These are phyloP conservation scores for Nemurella pictetii DNA, from an alignment of 2,888 invertebrate species.

Conservation along the genomic window DNA sequence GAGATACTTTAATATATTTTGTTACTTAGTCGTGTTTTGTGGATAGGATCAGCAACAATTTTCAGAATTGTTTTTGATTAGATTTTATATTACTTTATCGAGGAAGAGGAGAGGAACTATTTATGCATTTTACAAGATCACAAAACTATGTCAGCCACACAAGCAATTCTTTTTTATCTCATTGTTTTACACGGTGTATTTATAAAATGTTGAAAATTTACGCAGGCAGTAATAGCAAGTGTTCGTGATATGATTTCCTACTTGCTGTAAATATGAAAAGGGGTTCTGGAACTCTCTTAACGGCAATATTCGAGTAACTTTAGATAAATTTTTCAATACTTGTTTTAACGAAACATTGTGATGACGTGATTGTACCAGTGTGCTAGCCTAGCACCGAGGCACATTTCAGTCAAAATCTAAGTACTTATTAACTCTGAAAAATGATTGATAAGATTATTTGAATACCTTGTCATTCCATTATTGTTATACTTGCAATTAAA, in stretches of 20 bases:
- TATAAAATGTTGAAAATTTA: neutral
- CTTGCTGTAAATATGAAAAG: neutral
- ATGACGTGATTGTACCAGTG: neutral
- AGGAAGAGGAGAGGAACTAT: neutral
- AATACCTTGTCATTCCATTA: neutral
- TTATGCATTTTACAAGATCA: constrained; percentile 20
- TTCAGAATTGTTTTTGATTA: neutral
- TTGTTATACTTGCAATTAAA: neutral
- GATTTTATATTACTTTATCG: neutral
- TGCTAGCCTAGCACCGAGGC: neutral
- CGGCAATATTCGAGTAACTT: neutral
- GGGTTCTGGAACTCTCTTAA: neutral
- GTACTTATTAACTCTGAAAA: neutral
- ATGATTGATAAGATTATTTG: neutral
- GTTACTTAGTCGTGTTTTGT: neutral
- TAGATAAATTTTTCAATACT: neutral
- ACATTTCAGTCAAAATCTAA: neutral
- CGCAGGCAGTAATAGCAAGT: neutral
- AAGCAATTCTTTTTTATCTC: neutral
- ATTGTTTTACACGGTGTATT: neutral
- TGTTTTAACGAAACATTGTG: neutral
- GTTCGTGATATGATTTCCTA: neutral
- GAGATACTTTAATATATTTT: constrained; percentile 12
- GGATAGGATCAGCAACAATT: neutral
- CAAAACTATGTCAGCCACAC: constrained; percentile 19